phyloP scores from a whole-genome alignment of 2,888 invertebrate species.

The Oscheius sp. region DNA sequence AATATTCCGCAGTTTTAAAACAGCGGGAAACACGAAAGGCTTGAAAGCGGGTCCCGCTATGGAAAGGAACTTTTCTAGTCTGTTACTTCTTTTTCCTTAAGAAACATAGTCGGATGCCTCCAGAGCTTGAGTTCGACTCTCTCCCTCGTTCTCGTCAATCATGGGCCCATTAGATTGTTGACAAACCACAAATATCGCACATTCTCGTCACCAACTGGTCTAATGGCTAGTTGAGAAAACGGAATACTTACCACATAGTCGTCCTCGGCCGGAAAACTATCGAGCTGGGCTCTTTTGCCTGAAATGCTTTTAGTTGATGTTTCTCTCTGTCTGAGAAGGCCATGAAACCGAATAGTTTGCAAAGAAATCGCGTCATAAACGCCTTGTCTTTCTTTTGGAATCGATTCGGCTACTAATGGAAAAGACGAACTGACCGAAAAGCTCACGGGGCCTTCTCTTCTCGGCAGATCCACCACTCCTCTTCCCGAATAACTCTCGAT shows the following conservation, averaged over 20 bases:
- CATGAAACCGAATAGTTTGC: constrained; percentile 1
- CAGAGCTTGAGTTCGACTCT: too few relatives aligned
- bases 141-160: neutral
- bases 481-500: constrained; percentile 33
- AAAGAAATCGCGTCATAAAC: constrained; percentile 19
- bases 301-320: constrained; percentile 2
- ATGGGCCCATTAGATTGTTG: neutral
- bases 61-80: too few relatives aligned
- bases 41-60: too few relatives aligned
- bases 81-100: too few relatives aligned
- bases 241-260: constrained; percentile 8
- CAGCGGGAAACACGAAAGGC: too few relatives aligned
- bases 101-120: too few relatives aligned
- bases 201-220: neutral
- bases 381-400: constrained; percentile 1
- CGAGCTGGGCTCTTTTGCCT: constrained; percentile 28
- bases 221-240: neutral
- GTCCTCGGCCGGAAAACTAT: neutral
- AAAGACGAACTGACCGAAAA: constrained; percentile 32
- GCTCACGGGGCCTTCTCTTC: constrained; percentile 22
- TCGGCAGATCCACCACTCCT: constrained; percentile 20
- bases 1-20: too few relatives aligned
- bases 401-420: constrained; percentile 8
- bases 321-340: neutral
- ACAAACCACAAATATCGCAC: too few relatives aligned